Base-by-base conservation (phyloP, 2,797 vertebrate species). In the Karalla daura region DNA sequence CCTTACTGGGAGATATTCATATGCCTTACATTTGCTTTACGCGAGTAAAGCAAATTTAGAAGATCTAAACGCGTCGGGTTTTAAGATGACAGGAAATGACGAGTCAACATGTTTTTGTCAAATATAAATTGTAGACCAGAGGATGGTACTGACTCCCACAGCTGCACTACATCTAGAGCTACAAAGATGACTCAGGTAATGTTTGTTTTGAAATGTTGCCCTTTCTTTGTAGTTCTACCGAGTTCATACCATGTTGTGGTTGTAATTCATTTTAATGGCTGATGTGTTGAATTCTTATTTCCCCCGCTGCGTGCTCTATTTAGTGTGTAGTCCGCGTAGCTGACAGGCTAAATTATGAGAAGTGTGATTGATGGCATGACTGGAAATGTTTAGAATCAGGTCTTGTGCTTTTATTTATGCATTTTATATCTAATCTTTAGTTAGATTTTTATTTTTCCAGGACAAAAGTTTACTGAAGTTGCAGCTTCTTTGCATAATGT, bases 341-440 rank as follows among this genome's bases (percentile, higher is more conserved):
- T n/a, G n/a, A n/a, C 25, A 52, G 39, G 53, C 21, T 39, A 54
- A 72, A 73, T 75, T 3, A 51, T 70, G 69, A 70, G 30, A 63
- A 40, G 54, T 68, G 70, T 25, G 53, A 70, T 70, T 47, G 71
- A 56, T 33, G 55, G 78, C 59, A 23, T 84, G 81, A 80, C 68
- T 81, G 80, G 61, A 67, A 72, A 64, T 36, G 21, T 71, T 75
- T 44, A 58, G 50, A n/a, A 72, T 70, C n/a, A 28, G 61, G 35
- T 61, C 32, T 45, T 73, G 7, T 11, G 14, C 21, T 78, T 82
- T 46, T 86, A 84, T 88, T 86, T 88, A 85, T 86, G 70, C 65
- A 10, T 79, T 72, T 65, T 72, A 39, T 58, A 40, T 56, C 25
- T 62, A 55, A 66, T 69, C 45, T 15, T 49, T 62, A 59, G 49